Evolutionary conservation across 1,140 invertebrate species (phyloP), one percentile per base, ranked within the genome.

Genomic region (Branchinecta lynchi): DNA sequence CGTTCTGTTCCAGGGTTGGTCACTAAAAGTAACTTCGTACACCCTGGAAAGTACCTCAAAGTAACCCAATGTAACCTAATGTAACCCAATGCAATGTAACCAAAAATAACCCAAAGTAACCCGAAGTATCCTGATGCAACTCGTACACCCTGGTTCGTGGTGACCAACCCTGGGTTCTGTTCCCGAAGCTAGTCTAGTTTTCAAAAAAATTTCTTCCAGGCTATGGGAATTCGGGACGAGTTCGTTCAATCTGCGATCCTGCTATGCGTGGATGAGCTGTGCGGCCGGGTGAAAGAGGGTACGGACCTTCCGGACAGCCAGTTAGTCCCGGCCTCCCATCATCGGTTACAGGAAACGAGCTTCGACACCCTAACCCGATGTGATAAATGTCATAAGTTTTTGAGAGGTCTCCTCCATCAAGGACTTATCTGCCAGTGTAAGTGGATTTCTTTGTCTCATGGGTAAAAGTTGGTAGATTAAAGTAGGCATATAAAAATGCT

Each of bases 151-250:
- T n/a, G n/a, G n/a, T n/a, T n/a, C n/a, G n/a, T n/a, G n/a, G n/a
- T n/a, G n/a, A n/a, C n/a, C n/a, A n/a, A n/a, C n/a, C n/a, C n/a
- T n/a, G n/a, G n/a, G 32, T 32, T 32, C 32, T 32, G 2, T 32
- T 32, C 32, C 5, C 32, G 32, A 32, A 32, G 5, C 32, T 32
- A 5, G 32, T 32, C 32, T 32, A 5, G 32, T 32, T 32, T 32
- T 32, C 32, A 32, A 32, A 32, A 32, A 32, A 1, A 75, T 74
- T 78, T 76, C 70, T 78, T 80, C 8, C 78, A 89, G 87, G 84
- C 83, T 75, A 86, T 89, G 84, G 87, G 87, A 67, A 86, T 89
- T 75, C 85, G 86, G 76, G 87, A 89, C 80, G 86, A 87, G 70
- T 88, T 87, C 75, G 87, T 89, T 77, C 86, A 88, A 75, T 85